Conservation (phyloP, 2,888 invertebrate species). For the Phlogophora meticulosa region DNA sequence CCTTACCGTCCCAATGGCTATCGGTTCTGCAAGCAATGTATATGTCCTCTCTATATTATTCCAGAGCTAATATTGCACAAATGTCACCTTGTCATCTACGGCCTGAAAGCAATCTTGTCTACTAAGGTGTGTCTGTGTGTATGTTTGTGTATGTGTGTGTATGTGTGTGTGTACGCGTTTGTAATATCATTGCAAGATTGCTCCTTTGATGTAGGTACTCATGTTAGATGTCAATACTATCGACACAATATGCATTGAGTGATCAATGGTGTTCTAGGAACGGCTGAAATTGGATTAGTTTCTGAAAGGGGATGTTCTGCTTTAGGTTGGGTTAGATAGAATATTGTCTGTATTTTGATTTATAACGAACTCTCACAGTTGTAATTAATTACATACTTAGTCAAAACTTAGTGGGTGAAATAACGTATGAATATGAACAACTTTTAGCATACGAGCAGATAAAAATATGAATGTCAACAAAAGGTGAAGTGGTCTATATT, state of each 20-base stretch:
- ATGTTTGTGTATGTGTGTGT: background rate
- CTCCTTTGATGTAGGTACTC: conserved; percentile 23
- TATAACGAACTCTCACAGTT: too few species aligned
- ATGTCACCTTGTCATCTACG: background rate
- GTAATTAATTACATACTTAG: too few species aligned
- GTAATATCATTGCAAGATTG: conserved; percentile 17
- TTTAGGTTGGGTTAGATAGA: background rate
- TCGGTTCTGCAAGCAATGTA: too few species aligned
- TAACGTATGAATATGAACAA: too few species aligned
- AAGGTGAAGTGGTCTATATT: too few species aligned
- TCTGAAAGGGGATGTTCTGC: background rate
- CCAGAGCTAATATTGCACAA: background rate
- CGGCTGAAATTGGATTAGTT: background rate
- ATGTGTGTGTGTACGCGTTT: background rate
- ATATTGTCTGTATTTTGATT: background rate
- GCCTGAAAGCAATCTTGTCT: background rate
- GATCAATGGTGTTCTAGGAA: background rate
- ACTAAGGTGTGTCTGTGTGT: too few species aligned
- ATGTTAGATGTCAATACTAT: conserved; percentile 16
- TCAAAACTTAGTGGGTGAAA: too few species aligned
- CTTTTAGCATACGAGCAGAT: too few species aligned
- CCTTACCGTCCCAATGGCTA: too few species aligned
- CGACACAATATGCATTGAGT: background rate
- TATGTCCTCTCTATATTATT: too few species aligned
- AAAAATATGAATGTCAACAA: too few species aligned